Conservation (phyloP, 37 sponge, comb jelly and placozoan species). For the Corticium candelabrum region DNA sequence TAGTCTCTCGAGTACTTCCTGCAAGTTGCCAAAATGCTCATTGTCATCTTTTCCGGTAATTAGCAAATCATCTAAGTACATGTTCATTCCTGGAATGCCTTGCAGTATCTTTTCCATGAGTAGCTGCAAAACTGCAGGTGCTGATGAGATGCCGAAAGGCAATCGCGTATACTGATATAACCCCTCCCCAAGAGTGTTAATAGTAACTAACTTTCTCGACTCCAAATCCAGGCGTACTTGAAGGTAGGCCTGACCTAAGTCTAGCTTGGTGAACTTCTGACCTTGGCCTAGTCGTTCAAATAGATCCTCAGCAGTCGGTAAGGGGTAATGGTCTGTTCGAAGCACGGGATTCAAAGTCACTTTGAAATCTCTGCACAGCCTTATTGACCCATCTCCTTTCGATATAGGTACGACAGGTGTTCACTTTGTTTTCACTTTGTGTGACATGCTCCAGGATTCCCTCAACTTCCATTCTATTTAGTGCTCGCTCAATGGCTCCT, state of each 20-base stretch:
- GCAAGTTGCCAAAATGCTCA: constrained; percentile 1
- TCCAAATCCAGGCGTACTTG: constrained; percentile 17
- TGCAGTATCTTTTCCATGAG: constrained; percentile 28
- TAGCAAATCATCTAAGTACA: constrained; percentile 30
- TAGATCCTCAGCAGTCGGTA: constrained; percentile 20
- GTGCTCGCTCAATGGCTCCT: too few relatives aligned
- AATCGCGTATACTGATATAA: constrained; percentile 12
- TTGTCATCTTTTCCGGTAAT: constrained; percentile 6
- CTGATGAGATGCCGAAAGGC: constrained; percentile 23
- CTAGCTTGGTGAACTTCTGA: constrained; percentile 20
- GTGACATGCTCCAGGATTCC: too few relatives aligned
- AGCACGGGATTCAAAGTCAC: constrained; percentile 10
- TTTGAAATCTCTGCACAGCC: constrained; percentile 19
- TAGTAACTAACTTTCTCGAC: constrained; percentile 14
- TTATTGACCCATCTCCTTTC: constrained; percentile 3
- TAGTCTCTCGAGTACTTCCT: constrained; percentile 8
- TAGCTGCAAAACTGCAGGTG: constrained; percentile 16
- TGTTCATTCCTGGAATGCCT: constrained; percentile 17
- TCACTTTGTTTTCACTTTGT: too few relatives aligned
- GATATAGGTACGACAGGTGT: too few relatives aligned
- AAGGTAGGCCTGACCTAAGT: constrained; percentile 21
- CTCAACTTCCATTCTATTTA: too few relatives aligned
- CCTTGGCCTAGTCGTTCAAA: constrained; percentile 9
- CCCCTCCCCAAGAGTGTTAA: constrained; percentile 24
- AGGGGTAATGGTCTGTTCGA: constrained; percentile 1